Conservation (phyloP, 2,888 invertebrate genomes). For the Lithophane leautieri region DNA sequence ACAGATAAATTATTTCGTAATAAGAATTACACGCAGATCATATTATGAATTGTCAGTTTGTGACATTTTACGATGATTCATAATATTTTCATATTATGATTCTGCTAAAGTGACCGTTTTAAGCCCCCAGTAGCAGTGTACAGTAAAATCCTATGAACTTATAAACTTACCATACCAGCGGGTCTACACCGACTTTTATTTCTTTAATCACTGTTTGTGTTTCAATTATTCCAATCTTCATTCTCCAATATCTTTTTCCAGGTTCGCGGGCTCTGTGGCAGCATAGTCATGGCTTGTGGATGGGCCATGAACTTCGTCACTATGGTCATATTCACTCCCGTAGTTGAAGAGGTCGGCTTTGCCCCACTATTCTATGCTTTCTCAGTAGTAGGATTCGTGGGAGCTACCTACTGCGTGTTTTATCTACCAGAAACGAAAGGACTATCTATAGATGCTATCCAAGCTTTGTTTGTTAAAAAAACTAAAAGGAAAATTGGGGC, state of each 20-base stretch:
- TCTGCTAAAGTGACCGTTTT: no score
- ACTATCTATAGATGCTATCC: slow-evolving; percentile 81
- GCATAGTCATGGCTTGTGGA: slow-evolving; percentile 77
- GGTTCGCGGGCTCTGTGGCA: slow-evolving; percentile 82
- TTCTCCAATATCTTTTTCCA: slow-evolving; percentile 57
- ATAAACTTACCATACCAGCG: not conserved
- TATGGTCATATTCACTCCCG: slow-evolving; percentile 80
- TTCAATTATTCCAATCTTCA: not conserved
- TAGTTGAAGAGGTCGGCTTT: slow-evolving; percentile 79
- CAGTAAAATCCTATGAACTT: not conserved
- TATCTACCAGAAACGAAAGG: slow-evolving; percentile 88
- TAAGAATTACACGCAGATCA: no score
- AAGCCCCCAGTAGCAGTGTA: no score
- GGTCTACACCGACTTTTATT: not conserved
- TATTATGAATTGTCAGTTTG: no score
- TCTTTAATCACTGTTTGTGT: not conserved
- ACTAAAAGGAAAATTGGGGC: slow-evolving; percentile 54
- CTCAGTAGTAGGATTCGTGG: slow-evolving; percentile 77
- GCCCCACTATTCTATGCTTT: slow-evolving; percentile 84
- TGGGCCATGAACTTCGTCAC: slow-evolving; percentile 83
- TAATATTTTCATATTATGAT: no score
- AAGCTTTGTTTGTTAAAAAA: slow-evolving; percentile 76
- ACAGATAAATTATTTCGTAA: no score
- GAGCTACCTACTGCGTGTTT: slow-evolving; percentile 78
- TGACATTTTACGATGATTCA: no score